Base-by-base conservation (phyloP, 1,140 invertebrate genomes). In the Periplaneta americana region DNA sequence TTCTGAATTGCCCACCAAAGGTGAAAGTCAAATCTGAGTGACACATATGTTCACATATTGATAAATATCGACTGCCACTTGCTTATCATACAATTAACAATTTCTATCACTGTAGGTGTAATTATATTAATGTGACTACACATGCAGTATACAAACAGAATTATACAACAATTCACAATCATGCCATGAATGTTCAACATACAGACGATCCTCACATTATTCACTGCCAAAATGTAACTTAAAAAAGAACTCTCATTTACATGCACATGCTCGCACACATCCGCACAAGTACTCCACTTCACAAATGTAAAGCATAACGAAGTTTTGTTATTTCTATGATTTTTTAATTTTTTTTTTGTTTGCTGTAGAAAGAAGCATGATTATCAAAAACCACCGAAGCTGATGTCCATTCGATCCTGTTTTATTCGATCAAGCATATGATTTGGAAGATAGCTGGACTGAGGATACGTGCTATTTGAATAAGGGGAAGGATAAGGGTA, bases 321-420 rank as follows among this genome's bases (percentile, higher is more conserved):
- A 39, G 18, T 78, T 34, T 36, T 78, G 11, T 36, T 39, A 34
- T 77, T 77, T n/a, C 74, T 74, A 34, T 80, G 34, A 9, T 80
- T 31, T 75, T 80, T 79, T 28, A 77, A 79, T 32, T 34, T 80
- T 80, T n/a, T 22, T 34, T 57, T 33, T 80, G 37, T 35, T 66
- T 35, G 74, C 34, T 74, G 34, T 80, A 75, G 32, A 80, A 75
- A 36, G 76, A 36, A 78, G 37, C 9, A 15, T 22, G 13, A 78
- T 80, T 80, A 90, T 91, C 89, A 92, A 87, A 91, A 92, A 82
- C 89, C 89, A 84, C 90, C 91, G 85, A 90, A 90, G 31, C 88
- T 86, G 82, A 89, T 86, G 82, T 90, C 89, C 88, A 89, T 89
- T 34, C 88, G 85, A 79, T 88, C 87, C 79, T 87, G 87, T 83